Percentiles rank a stretch among this genome's conserved stretches.
Evolutionary conservation across 1,140 invertebrate species (phyloP).

Genomic region (Pomacea maculata): DNA sequence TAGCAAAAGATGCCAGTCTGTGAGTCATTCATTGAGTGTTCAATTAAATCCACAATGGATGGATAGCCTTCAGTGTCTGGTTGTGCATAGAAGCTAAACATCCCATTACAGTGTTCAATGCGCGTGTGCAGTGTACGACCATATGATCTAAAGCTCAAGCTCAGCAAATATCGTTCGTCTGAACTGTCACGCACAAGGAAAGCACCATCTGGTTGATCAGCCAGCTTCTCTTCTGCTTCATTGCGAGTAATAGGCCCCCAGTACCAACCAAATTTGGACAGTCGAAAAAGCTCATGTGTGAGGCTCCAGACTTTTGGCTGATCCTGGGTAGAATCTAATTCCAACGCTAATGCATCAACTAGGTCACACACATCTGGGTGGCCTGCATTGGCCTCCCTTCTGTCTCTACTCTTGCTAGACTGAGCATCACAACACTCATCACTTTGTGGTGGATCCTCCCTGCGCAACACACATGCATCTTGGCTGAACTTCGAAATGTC

Average conservation of each 20-base stretch:
- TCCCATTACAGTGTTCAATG: constrained; percentile 75
- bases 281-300: constrained; percentile 70
- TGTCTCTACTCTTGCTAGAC: constrained; percentile 14
- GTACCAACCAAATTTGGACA: constrained; percentile 75
- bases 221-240: constrained; percentile 73
- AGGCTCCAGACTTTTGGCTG: constrained; percentile 62
- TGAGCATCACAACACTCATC: constrained; percentile 19
- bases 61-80: constrained; percentile 74
- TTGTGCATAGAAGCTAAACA: constrained; percentile 75
- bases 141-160: constrained; percentile 79
- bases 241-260: constrained; percentile 74
- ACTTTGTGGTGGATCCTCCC: constrained; percentile 11
- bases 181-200: constrained; percentile 82
- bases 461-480: constrained; percentile 16
- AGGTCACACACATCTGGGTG: constrained; percentile 1
- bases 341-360: background rate
- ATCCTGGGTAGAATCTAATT: constrained; percentile 5
- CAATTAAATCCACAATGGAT: constrained; percentile 76
- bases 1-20: constrained; percentile 79
- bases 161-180: constrained; percentile 76
- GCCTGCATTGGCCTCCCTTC: constrained; percentile 3
- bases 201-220: constrained; percentile 79
- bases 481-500: constrained; percentile 55
- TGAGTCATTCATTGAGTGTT: constrained; percentile 76
- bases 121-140: constrained; percentile 77